Evolutionary conservation across 2,797 vertebrate species (phyloP).

Genomic region (Esox lucius): DNA sequence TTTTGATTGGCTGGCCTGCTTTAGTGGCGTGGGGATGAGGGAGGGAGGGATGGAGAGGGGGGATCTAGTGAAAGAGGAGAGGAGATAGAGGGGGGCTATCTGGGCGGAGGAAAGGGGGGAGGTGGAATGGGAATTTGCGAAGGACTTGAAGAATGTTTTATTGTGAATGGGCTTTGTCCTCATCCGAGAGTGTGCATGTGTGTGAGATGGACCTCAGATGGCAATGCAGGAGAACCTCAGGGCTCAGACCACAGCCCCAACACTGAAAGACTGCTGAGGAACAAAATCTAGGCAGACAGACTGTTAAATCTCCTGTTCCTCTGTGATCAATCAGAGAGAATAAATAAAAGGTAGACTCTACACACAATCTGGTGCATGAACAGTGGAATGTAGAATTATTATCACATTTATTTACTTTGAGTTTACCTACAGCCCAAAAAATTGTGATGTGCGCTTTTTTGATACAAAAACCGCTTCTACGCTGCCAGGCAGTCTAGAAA

Average conservation of each 20-base stretch:
- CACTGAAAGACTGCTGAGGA: background rate
- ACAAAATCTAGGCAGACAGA: background rate
- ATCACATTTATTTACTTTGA: too few species aligned
- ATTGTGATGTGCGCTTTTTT: too few species aligned
- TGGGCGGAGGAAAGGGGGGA: slow-evolving; percentile 49
- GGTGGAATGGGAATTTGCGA: slow-evolving; percentile 59
- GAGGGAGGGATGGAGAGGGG: background rate
- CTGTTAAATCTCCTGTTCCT: background rate
- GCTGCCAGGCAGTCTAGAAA: background rate
- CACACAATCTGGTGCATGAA: too few species aligned
- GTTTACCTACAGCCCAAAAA: too few species aligned
- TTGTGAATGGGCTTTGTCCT: slow-evolving; percentile 57
- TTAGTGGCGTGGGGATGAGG: slow-evolving; percentile 44
- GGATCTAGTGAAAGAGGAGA: slow-evolving; percentile 16
- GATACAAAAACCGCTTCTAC: background rate
- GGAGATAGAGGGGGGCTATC: slow-evolving; percentile 39
- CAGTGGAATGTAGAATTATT: too few species aligned
- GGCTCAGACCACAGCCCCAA: background rate
- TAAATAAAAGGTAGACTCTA: background rate
- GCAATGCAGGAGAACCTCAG: background rate
- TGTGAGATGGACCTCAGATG: slow-evolving; percentile 15
- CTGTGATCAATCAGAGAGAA: background rate
- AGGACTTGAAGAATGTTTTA: slow-evolving; percentile 52
- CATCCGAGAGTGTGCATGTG: slow-evolving; percentile 13
- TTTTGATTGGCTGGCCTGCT: slow-evolving; percentile 65